Base-by-base conservation (phyloP, 1,140 invertebrate genomes). In the Conus betulinus region DNA sequence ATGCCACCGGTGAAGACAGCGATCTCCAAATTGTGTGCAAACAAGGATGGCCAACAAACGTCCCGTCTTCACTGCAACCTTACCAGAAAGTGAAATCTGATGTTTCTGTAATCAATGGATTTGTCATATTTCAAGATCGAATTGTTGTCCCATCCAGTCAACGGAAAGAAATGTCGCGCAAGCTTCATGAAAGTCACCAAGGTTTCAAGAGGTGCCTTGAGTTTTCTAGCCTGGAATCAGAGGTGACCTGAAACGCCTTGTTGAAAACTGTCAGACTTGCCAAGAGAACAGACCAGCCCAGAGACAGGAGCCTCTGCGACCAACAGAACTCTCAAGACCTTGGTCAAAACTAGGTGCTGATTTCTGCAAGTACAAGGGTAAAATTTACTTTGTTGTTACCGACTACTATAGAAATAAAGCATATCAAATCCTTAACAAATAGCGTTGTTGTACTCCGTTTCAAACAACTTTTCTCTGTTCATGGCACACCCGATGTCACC, bases 391-490 rank as follows among this genome's bases (percentile, higher is more conserved):
- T 27, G 71, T 91, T 39, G 87, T 87, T 3, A 87, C 89, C 11
- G 89, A 93, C 85, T 93, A 89, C 85, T 90, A 88, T 89, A 7
- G 91, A 91, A 63, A 82, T 90, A 13, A 84, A 84, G 15, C 81
- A 27, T 25, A 60, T 92, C 27, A 60, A 57, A 27, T 67, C 39
- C 23, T 5, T 71, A 13, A 17, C 8, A 71, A 71, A 17, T 71
- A 23, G 67, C 67, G 8, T 17, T 71, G 67, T 71, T 5, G 20
- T 71, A 71, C 67, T 71, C 67, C 67, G 67, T 20, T 71, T 71
- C 67, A 71, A 71, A 71, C 67, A 71, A 23, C 8, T 71, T 71
- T 71, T 23, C 13, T 71, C 67, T 13, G 67, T 57, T 57, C 55
- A 57, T 57, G 55, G 55, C 55, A 57, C 13, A 57, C 55, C 55